Evolutionary conservation across 2,888 invertebrate genomes (phyloP).

Genomic region (Panopea generosa): DNA sequence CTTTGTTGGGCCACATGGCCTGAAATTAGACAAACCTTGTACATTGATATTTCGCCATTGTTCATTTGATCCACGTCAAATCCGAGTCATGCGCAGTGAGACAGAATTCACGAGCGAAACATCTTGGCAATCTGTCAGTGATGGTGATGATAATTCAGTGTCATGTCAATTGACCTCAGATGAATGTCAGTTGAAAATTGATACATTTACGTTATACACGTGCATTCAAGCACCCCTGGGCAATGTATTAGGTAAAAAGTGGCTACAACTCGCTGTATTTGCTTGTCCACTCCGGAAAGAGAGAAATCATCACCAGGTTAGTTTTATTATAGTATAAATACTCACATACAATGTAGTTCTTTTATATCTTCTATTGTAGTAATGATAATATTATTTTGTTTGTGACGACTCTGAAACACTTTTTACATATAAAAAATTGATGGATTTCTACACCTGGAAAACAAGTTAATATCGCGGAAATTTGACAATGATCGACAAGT

Average conservation of each 20-base stretch:
- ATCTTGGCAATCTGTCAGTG: slow-evolving; percentile 56
- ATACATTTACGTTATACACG: slow-evolving; percentile 68
- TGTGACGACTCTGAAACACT: too few relatives aligned
- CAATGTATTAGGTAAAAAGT: slow-evolving; percentile 60
- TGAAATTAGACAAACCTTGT: slow-evolving; percentile 66
- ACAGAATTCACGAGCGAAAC: slow-evolving; percentile 60
- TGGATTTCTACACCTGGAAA: too few relatives aligned
- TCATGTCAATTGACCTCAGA: slow-evolving; percentile 58
- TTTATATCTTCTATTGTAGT: too few relatives aligned
- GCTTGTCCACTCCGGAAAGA: slow-evolving; percentile 61
- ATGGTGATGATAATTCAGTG: slow-evolving; percentile 20
- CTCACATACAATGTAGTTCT: too few relatives aligned
- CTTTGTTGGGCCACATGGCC: slow-evolving; percentile 72
- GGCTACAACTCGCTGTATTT: slow-evolving; percentile 73
- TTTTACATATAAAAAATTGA: too few relatives aligned
- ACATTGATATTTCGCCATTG: slow-evolving; percentile 68
- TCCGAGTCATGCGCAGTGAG: slow-evolving; percentile 67
- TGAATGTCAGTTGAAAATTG: slow-evolving; percentile 63
- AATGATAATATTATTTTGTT: too few relatives aligned
- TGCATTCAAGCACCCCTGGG: slow-evolving; percentile 62
- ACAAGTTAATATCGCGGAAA: too few relatives aligned
- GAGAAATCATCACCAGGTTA: slow-evolving; percentile 66
- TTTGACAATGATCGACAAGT: too few relatives aligned
- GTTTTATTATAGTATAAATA: too few relatives aligned
- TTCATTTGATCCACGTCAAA: slow-evolving; percentile 67